Evolutionary conservation across 2,113 vertebrate species (phyloP), one percentile per base, ranked within the genome.

Genomic region (Apaloderma vittatum): DNA sequence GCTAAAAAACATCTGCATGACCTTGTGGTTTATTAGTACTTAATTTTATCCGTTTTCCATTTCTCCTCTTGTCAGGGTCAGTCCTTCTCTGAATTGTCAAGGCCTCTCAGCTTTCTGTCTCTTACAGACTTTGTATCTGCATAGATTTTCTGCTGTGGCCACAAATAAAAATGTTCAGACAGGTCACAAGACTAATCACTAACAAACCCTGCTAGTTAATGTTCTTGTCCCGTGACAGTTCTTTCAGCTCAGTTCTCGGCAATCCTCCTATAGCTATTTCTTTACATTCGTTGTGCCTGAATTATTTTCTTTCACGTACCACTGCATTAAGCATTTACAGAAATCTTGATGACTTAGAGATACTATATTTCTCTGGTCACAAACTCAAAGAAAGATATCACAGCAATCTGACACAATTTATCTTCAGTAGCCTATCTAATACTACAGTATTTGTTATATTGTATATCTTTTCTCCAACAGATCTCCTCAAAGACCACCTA

Each of bases 1-100:
- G 76, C 5, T 48, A 65, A 92, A 95, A 83, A 86, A 91, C 93
- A 97, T 96, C 96, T 96, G 94, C 89, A 96, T 73, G 94, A 97
- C 96, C 93, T 96, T 96, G 95, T 93, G 84, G 83, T 95, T 96
- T 96, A 96, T 95, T 95, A 93, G 84, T 89, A 75, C 68, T 85
- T 85, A 79, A 89, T 96, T 95, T 91, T 87, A 95, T 85, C 91
- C 0, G 0, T 94, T 96, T 93, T 95, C 76, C 65, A 81, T 85
- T 94, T 94, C 84, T 96, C 61, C 70, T 67, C 29, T 75, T 84
- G 80, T 93, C 95, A 96, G 86, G 95, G 93, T 94, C 93, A 96
- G 73, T 89, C 65, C 66, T 90, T 43, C 86, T 75, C 66, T 79
- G 81, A 94, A 88, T 49, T 83, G 84, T 82, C 94, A 97, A 97